Evolutionary conservation across 64 coral and sea anemone genomes (phyloP).

Genomic region (Pachyseris speciosa): DNA sequence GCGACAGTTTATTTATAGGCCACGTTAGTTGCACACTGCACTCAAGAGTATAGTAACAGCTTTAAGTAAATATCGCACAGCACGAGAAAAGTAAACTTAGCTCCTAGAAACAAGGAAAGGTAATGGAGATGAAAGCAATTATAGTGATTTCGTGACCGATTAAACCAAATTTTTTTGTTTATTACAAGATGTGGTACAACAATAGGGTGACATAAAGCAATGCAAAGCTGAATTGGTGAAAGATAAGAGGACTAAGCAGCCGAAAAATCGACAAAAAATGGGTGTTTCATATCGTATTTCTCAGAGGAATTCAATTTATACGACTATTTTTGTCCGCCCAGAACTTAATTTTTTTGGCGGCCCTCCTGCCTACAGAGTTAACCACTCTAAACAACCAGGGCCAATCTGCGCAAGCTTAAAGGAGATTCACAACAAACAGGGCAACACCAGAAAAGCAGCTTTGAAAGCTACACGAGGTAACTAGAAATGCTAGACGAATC

Average conservation of each 20-base stretch:
- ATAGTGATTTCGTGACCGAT: background rate
- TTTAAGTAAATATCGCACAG: constrained; percentile 21
- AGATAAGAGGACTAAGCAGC: constrained; percentile 36
- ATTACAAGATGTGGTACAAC: background rate
- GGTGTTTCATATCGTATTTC: constrained; percentile 27
- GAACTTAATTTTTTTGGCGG: background rate
- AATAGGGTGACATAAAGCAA: background rate
- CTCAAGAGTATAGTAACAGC: background rate
- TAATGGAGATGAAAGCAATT: background rate
- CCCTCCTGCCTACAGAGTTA: constrained; percentile 14
- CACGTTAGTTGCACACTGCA: background rate
- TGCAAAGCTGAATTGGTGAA: constrained; percentile 23
- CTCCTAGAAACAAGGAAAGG: background rate
- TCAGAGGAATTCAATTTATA: constrained; percentile 10
- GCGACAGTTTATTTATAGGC: background rate
- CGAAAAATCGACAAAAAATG: constrained; percentile 1
- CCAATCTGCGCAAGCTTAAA: background rate
- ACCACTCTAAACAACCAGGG: background rate
- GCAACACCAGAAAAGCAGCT: background rate
- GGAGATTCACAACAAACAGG: background rate
- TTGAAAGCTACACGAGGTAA: constrained; percentile 1
- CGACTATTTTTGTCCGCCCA: constrained; percentile 7
- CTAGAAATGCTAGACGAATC: background rate
- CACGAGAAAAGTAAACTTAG: constrained; percentile 4
- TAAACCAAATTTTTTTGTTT: background rate